Base-by-base conservation (phyloP, 2,888 invertebrate species). In the Saturnia japonica region DNA sequence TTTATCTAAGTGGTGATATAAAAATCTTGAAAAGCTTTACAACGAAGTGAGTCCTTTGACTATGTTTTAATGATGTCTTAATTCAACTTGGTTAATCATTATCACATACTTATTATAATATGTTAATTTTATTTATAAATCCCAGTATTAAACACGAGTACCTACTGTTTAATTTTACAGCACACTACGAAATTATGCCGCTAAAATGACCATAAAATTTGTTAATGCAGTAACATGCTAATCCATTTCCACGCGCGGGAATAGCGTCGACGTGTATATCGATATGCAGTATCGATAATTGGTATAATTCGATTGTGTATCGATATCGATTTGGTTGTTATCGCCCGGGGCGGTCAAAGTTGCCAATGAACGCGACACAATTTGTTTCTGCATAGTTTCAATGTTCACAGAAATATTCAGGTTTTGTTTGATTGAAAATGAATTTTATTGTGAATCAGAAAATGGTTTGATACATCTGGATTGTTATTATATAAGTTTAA, bases 241-340 rank as follows among this genome's bases (percentile, higher is more conserved):
- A 64, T 40, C 40, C n/a, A 19, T 40, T 64, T n/a, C 19, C 19
- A n/a, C 40, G 40, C 40, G 19, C 40, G 40, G 40, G 40, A 64
- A 64, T 64, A 40, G 16, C 34, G n/a, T 40, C n/a, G 40, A 64
- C 40, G 64, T 64, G 19, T 64, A 64, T 71, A 74, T 76, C 76
- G 76, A 72, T 77, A 67, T 71, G 68, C 66, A 45, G 70, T 67
- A 51, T 69, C 69, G 69, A 74, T 83, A 80, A 81, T 80, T 79
- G 80, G 76, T 75, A 78, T 85, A 83, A 85, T 82, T 83, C 78
- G 80, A 81, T 82, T 78, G 74, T 71, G 74, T 72, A 75, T 76
- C 73, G 75, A 75, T 76, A 69, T 72, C 70, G 67, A 47, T 69
- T 64, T 76, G 76, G 78, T 76, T 76, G 79, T 76, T 75, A 78